phyloP scores from a whole-genome alignment of 1,140 invertebrate species.

The Theocolax elegans region DNA sequence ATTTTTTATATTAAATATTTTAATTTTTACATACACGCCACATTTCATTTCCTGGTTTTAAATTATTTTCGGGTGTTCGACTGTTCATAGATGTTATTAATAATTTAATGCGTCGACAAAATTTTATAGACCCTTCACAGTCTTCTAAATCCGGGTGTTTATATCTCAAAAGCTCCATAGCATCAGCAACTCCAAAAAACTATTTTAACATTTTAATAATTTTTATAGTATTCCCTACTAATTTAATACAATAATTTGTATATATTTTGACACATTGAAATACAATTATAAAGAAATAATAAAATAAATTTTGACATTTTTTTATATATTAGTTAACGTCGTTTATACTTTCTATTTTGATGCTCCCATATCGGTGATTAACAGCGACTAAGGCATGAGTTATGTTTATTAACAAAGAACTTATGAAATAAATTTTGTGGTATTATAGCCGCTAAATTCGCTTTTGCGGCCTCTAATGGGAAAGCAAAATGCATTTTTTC shows the following conservation, averaged over 20 bases:
- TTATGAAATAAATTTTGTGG: not conserved
- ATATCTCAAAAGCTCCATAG: constrained; percentile 6
- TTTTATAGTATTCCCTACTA: not conserved
- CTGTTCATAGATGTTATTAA: not conserved
- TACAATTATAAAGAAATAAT: not conserved
- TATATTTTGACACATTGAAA: not conserved
- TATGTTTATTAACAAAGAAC: not conserved
- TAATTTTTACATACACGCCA: not conserved
- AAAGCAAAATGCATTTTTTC: no score
- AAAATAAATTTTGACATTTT: not conserved
- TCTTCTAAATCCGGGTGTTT: not conserved
- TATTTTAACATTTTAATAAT: not conserved
- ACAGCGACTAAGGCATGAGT: not conserved
- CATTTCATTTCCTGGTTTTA: not conserved
- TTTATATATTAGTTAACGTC: no score
- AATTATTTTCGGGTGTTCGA: not conserved
- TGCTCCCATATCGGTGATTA: no score
- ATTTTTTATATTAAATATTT: not conserved
- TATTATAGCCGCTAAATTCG: no score
- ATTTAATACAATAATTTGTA: not conserved
- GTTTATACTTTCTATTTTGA: no score
- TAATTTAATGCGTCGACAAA: not conserved
- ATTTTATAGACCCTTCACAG: not conserved
- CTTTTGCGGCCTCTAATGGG: no score
- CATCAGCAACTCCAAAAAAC: constrained; percentile 30